These are phyloP conservation scores for Alexandromys fortis DNA, from an alignment of 2,113 vertebrate species.

Conservation along the genomic window DNA sequence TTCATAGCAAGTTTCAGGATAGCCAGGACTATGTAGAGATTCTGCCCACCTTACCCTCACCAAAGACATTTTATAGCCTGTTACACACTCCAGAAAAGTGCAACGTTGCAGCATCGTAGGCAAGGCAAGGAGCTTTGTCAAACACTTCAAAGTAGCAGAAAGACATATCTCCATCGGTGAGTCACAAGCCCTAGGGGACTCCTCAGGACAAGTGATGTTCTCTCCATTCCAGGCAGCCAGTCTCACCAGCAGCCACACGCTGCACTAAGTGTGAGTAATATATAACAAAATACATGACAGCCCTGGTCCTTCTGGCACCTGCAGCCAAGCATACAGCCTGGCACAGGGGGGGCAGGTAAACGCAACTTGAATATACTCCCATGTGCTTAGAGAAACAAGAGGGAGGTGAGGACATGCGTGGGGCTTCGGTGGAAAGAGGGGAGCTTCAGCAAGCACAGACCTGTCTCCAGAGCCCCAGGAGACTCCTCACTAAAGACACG, in stretches of 20 bases:
- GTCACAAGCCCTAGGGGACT: background rate
- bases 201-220: background rate
- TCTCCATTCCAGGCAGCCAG: background rate
- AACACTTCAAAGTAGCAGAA: background rate
- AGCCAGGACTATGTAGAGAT: background rate
- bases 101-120: background rate
- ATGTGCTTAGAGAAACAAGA: background rate
- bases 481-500: background rate
- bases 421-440: background rate
- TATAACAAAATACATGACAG: accelerated
- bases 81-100: background rate
- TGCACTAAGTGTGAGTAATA: background rate
- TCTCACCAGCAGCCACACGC: background rate
- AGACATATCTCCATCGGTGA: background rate
- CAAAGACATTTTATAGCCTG: background rate
- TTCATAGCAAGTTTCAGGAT: background rate
- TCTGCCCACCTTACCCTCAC: too few species aligned
- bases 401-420: accelerated
- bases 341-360: background rate
- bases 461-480: background rate
- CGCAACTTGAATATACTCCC: background rate
- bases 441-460: background rate
- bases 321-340: accelerated
- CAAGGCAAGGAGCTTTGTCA: background rate
- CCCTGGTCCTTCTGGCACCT: accelerated